Base-by-base conservation (phyloP, 2,113 vertebrate species). In the Leucopsar rothschildi region DNA sequence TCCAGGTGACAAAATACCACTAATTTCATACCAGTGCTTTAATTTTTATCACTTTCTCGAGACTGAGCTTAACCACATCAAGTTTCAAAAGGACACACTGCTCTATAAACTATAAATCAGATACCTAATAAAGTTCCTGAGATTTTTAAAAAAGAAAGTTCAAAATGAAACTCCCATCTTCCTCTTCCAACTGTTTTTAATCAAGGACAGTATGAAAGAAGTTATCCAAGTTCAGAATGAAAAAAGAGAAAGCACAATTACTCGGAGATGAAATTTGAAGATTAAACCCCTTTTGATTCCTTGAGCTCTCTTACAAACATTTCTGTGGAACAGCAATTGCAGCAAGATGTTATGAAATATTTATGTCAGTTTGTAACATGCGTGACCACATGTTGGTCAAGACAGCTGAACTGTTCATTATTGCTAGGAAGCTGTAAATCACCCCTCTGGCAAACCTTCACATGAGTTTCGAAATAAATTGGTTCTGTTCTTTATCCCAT, bases 401-500 rank as follows among this genome's bases (percentile, higher is more conserved):
- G 88, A 55, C 64, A 92, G 90, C 79, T 85, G 87, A 96, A 65
- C 68, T 79, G 73, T 82, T 90, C 68, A 42, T 66, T 89, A 76
- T 23, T 68, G 45, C 49, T 92, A 88, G 95, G 94, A 95, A 97
- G 90, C 92, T 84, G 63, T 95, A 95, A 97, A 89, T 97, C 80
- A 31, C 40, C 52, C 70, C 60, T 71, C 82, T 97, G 97, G 97
- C 78, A 94, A 97, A 94, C 47, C 77, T 97, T 93, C 94, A 94
- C 31, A 72, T 81, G 68, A 76, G 25, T 83, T 95, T 77, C 44
- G 7, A 59, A 88, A 93, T 47, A 91, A 47, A 21, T 2, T 60
- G 10, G 37, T 93, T 94, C 82, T 86, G 61, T 86, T 96, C 86
- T 87, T 24, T 61, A 76, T 95, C 88, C 94, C 85, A 80, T 64